These are phyloP conservation scores for Crax fasciolata DNA, from an alignment of 2,797 vertebrate genomes.

Conservation along the genomic window DNA sequence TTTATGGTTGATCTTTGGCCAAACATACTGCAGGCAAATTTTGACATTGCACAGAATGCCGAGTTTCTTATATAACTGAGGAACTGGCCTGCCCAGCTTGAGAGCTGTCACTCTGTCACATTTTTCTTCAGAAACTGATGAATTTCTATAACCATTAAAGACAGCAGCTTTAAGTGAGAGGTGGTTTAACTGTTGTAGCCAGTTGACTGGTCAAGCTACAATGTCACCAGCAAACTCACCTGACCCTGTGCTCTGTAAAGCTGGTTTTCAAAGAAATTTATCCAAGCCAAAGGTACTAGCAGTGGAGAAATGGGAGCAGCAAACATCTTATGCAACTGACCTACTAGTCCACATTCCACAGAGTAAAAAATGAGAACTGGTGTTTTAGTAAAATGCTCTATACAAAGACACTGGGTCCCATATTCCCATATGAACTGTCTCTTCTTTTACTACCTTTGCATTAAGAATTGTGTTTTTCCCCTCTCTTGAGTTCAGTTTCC, in stretches of 20 bases:
- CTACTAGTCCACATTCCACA: not conserved
- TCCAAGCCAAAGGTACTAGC: not conserved
- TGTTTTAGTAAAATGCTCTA: not conserved
- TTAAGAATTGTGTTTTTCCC: not conserved
- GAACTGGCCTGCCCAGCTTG: constrained; percentile 1
- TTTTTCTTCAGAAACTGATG: constrained; percentile 64
- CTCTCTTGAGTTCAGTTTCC: not conserved
- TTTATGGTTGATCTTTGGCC: constrained; percentile 49
- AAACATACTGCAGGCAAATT: constrained; percentile 72
- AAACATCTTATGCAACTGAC: constrained; percentile 4
- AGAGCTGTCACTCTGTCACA: not conserved
- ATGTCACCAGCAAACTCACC: not conserved
- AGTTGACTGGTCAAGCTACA: not conserved
- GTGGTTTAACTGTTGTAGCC: not conserved
- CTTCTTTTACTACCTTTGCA: not conserved
- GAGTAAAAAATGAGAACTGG: not conserved
- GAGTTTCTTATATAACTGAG: constrained; percentile 51
- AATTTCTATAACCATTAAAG: constrained; percentile 31
- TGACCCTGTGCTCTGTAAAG: fast-evolving
- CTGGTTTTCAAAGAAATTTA: not conserved
- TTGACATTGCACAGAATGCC: constrained; percentile 59
- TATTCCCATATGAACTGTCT: not conserved
- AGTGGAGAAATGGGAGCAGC: not conserved
- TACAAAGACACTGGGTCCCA: fast-evolving
- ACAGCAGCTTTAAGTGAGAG: not conserved